phyloP scores from a whole-genome alignment of 2,113 vertebrate genomes.

The Meleagris gallopavo region DNA sequence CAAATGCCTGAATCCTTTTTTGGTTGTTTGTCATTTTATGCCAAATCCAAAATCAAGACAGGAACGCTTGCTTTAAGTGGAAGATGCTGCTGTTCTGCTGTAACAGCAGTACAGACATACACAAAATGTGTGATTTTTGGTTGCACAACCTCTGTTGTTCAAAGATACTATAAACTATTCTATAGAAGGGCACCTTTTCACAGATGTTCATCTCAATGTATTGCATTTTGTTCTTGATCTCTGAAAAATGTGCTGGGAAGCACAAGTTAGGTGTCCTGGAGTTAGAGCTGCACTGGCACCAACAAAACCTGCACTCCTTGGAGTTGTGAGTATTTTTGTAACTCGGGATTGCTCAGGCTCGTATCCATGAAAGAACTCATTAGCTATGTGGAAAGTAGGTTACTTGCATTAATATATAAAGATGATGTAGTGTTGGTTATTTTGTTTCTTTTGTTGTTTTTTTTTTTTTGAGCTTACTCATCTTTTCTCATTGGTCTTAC shows the following conservation, averaged over 20 bases:
- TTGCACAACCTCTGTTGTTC: neutral
- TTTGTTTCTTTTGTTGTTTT: neutral
- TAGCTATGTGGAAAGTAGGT: slow-evolving; percentile 67
- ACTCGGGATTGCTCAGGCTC: slow-evolving; percentile 13
- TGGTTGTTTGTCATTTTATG: neutral
- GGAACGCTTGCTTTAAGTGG: neutral
- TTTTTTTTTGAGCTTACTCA: slow-evolving; percentile 6
- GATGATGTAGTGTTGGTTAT: neutral
- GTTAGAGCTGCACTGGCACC: neutral
- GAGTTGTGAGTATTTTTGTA: slow-evolving; percentile 27
- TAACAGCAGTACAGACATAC: neutral
- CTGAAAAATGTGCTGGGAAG: neutral
- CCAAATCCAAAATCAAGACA: neutral
- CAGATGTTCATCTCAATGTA: neutral
- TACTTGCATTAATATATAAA: slow-evolving; percentile 37
- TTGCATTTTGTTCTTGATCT: neutral
- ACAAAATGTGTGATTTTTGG: neutral
- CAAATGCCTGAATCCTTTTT: neutral
- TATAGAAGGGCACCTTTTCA: neutral
- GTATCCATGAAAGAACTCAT: slow-evolving; percentile 49
- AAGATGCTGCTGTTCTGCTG: neutral
- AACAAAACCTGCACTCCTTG: slow-evolving; percentile 12
- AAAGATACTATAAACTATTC: neutral
- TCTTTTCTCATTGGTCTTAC: neutral
- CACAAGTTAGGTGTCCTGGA: neutral